Evolutionary conservation across 2,113 vertebrate species (phyloP), one percentile per base, ranked within the genome.

Genomic region (Hippolais icterina): DNA sequence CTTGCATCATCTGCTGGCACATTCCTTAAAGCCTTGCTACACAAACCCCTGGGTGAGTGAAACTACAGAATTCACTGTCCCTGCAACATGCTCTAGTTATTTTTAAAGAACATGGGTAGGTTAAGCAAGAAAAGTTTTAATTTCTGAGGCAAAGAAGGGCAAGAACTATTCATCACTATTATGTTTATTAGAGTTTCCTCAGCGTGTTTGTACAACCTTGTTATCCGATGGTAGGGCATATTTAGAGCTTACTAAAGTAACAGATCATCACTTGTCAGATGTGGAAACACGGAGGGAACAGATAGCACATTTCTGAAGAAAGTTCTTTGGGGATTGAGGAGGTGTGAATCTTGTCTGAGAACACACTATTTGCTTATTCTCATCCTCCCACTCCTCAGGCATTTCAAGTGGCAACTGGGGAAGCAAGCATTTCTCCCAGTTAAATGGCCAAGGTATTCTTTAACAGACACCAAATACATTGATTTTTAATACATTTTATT

Each of bases 331-430:
- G 59, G 60, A 77, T 0, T 88, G 68, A 83, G 79, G 82, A 92
- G 79, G 92, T 95, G 93, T 83, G 90, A 95, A 96, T 93, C 89
- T 50, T 71, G 90, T 89, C 93, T 96, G 93, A 88, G 87, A 96
- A 96, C 60, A 83, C 64, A 75, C 70, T 83, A 31, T 69, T 82
- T 96, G 93, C 93, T 92, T 94, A 83, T 88, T 75, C 68, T 92
- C 82, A 88, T 80, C 95, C 78, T 91, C 93, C 88, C 56, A 90
- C 90, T 94, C 54, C 54, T 66, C 22, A 80, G 47, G 44, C 80
- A 83, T 70, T 95, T 92, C 75, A 92, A 92, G 87, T 7, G 18
- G 74, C 75, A 87, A 16, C 24, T 54, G 19, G 27, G 42, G 63
- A 33, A 95, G 76, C 39, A 84, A 95, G 57, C 31, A 63, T 42